These are phyloP conservation scores for Megathymus violae DNA, from an alignment of 1,140 invertebrate species.

Conservation along the genomic window DNA sequence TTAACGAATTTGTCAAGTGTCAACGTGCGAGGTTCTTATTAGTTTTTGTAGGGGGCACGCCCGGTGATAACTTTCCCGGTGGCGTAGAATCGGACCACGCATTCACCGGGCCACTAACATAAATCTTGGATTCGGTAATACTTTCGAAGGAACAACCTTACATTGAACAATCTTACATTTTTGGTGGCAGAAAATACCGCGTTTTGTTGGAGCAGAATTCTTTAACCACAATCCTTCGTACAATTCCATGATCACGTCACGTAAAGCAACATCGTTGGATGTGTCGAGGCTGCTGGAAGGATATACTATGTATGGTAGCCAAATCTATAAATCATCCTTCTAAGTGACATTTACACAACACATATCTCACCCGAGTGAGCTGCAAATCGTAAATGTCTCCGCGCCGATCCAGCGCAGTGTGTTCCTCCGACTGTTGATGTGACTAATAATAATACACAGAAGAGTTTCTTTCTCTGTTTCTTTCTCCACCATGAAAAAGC, in stretches of 20 bases:
- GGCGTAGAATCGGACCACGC: constrained; percentile 3
- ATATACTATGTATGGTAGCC: constrained; percentile 42
- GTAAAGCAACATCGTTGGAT: constrained; percentile 37
- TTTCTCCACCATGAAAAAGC: too few species aligned
- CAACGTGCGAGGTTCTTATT: constrained; percentile 65
- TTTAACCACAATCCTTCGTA: too few species aligned
- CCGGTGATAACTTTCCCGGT: constrained; percentile 38
- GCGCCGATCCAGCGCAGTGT: too few species aligned
- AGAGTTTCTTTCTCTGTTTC: too few species aligned
- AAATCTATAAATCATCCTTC: constrained; percentile 61
- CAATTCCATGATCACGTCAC: constrained; percentile 2
- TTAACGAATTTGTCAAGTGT: constrained; percentile 80
- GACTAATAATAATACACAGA: too few species aligned
- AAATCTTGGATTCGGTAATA: constrained; percentile 18
- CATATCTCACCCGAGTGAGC: constrained; percentile 57
- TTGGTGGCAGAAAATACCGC: too few species aligned
- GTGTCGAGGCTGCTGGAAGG: constrained; percentile 36
- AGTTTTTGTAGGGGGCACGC: constrained; percentile 53
- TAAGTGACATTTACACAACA: constrained; percentile 75
- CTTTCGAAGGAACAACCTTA: too few species aligned
- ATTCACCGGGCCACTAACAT: neutral
- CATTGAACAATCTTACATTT: neutral
- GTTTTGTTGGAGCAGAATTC: too few species aligned
- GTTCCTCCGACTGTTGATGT: too few species aligned
- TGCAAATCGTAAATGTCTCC: constrained; percentile 70